Conservation (phyloP, 1,140 invertebrate species). For the Cylas formicarius region DNA sequence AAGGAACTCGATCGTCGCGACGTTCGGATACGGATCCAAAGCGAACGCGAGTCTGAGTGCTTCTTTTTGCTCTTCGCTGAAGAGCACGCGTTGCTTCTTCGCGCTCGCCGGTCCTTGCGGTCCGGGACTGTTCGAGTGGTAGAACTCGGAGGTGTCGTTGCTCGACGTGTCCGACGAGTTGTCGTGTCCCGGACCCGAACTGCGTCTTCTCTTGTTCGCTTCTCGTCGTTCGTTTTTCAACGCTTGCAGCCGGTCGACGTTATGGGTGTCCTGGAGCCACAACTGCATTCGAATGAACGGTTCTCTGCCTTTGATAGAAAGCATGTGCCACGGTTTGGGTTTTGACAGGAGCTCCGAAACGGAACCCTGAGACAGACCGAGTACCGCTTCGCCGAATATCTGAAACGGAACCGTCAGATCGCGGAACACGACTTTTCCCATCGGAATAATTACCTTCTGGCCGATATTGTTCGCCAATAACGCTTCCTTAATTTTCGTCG, state of each 20-base stretch:
- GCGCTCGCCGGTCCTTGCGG: slow-evolving; percentile 64
- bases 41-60: slow-evolving; percentile 87
- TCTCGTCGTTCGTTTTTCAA: slow-evolving; percentile 84
- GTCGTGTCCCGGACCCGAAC: slow-evolving; percentile 71
- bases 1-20: slow-evolving; percentile 90
- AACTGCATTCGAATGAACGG: slow-evolving; percentile 98
- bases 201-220: slow-evolving; percentile 78
- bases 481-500: slow-evolving; percentile 95
- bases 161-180: slow-evolving; percentile 80
- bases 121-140: slow-evolving; percentile 74
- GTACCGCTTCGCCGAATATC: slow-evolving; percentile 93
- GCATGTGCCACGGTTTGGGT: slow-evolving; percentile 98
- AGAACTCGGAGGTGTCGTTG: slow-evolving; percentile 83
- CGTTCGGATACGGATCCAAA: slow-evolving; percentile 92
- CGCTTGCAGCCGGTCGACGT: slow-evolving; percentile 78
- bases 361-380: slow-evolving; percentile 93
- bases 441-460: slow-evolving; percentile 81
- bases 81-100: slow-evolving; percentile 88
- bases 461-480: slow-evolving; percentile 95
- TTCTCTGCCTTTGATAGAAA: slow-evolving; percentile 95
- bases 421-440: not conserved
- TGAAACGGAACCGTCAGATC: slow-evolving; percentile 39
- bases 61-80: slow-evolving; percentile 98
- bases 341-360: slow-evolving; percentile 95
- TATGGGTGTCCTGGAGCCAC: slow-evolving; percentile 91